Evolutionary conservation across 2,113 vertebrate species (phyloP).

Genomic region (Nibea albiflora): DNA sequence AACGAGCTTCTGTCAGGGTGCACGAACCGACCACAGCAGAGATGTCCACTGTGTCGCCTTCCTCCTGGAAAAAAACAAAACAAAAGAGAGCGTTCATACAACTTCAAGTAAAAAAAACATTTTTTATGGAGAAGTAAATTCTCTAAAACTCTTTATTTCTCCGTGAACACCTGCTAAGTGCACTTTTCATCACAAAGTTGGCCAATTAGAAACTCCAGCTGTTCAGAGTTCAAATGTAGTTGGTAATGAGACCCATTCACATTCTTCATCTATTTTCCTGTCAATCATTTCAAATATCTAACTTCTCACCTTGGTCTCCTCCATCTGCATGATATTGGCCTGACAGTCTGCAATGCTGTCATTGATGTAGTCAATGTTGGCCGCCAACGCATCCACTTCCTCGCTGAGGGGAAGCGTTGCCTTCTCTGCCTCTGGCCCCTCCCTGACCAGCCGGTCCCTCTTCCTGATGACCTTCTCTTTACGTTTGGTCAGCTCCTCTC

Average conservation of each 20-base stretch:
- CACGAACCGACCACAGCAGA: constrained; percentile 94
- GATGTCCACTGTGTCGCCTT: constrained; percentile 92
- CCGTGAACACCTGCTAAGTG: not conserved
- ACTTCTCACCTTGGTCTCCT: constrained; percentile 91
- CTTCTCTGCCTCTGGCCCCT: constrained; percentile 88
- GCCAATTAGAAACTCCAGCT: not conserved
- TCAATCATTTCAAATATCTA: not conserved
- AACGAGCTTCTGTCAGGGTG: constrained; percentile 92
- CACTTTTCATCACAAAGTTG: not conserved
- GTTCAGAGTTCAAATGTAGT: not conserved
- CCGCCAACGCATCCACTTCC: constrained; percentile 91
- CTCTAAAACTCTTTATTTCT: not conserved
- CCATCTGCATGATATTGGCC: constrained; percentile 98
- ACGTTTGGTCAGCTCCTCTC: constrained; percentile 95
- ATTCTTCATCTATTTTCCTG: not conserved
- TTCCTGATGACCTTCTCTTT: constrained; percentile 92
- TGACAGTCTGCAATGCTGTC: constrained; percentile 97
- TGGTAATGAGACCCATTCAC: not conserved
- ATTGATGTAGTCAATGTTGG: constrained; percentile 98
- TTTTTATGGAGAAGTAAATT: not conserved
- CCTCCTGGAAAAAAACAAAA: constrained; percentile 84
- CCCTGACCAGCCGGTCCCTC: constrained; percentile 87
- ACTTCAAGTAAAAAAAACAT: not conserved
- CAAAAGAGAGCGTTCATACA: not conserved
- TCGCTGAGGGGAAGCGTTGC: constrained; percentile 87